Percentiles rank a stretch among this genome's conserved stretches.
phyloP scores from a whole-genome alignment of 1,140 invertebrate species.

The Trichoplusia ni region DNA sequence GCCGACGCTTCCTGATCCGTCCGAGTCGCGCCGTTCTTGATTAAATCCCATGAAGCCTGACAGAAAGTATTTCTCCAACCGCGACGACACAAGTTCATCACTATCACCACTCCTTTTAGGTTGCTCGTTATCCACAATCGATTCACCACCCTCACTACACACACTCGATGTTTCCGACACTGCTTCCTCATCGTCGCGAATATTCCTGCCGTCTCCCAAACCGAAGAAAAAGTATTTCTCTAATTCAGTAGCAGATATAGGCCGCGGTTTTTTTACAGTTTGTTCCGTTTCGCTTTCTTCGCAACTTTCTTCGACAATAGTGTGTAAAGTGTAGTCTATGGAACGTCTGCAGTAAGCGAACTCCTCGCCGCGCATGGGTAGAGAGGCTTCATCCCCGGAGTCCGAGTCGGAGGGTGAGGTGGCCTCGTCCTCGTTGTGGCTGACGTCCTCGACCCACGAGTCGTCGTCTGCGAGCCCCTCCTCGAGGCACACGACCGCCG shows the following conservation, averaged over 20 bases:
- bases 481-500: conserved; percentile 88
- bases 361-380: conserved; percentile 89
- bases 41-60: conserved; percentile 92
- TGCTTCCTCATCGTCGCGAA: conserved; percentile 85
- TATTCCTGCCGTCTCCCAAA: conserved; percentile 86
- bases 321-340: conserved; percentile 95
- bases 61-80: conserved; percentile 95
- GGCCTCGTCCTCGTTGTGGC: conserved; percentile 86
- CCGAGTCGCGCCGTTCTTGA: conserved; percentile 87
- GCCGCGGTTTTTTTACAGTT: conserved; percentile 83
- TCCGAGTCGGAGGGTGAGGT: conserved; percentile 83
- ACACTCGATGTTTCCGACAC: conserved; percentile 94
- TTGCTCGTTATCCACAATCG: conserved; percentile 82
- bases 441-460: conserved; percentile 93
- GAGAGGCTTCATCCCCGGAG: conserved; percentile 81
- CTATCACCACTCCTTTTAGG: conserved; percentile 81
- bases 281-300: conserved; percentile 93
- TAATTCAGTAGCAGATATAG: conserved; percentile 89
- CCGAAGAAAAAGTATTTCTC: conserved; percentile 96
- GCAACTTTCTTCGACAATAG: conserved; percentile 96
- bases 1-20: conserved; percentile 91
- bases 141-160: conserved; percentile 91
- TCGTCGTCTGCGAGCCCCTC: conserved; percentile 93
- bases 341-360: conserved; percentile 90
- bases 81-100: conserved; percentile 90